Evolutionary conservation across 2,888 invertebrate species (phyloP), one percentile per base, ranked within the genome.

Genomic region (Rhingia campestris): DNA sequence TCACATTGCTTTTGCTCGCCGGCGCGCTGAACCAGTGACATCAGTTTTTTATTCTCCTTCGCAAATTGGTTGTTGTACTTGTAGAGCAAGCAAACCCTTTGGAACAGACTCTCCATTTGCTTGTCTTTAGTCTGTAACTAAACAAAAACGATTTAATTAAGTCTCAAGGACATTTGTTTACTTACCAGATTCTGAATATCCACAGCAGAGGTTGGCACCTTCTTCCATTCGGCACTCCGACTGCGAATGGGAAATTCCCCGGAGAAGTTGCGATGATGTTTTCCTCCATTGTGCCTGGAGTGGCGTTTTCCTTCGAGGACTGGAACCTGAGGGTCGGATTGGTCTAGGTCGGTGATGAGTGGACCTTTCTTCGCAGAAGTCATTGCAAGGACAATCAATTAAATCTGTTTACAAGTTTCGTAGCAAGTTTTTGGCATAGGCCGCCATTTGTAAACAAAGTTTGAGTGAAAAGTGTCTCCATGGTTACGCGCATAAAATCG

Each of bases 1-100:
- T 86, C 37, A 41, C 93, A 89, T 89, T 88, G 87, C 88, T 91
- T 87, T 87, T 90, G 86, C 87, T 92, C 89, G 82, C 92, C 89
- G 90, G 92, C 81, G 90, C 91, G 77, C 90, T 93, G 86, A 30
- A 93, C 92, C 14, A 89, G 88, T 79, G 93, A 92, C 41, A 93
- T 92, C 6, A 95, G 89, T 47, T 92, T 91, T 76, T 93, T 93
- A 86, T 95, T 95, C 88, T 95, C 94, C 79, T 93, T 92, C 0
- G 93, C 92, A 82, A 94, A 93, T 45, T 94, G 92, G 72, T 93
- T 93, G 88, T 95, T 95, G 86, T 93, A 93, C 56, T 93, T 93
- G 64, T 95, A 92, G 0, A 95, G 91, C 0, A 92, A 91, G 82
- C 92, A 92, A 0, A 95, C 89, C 88, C 94, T 94, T 54, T 94